phyloP scores from a whole-genome alignment of 2,797 vertebrate genomes.

The Pogoniulus pusillus region DNA sequence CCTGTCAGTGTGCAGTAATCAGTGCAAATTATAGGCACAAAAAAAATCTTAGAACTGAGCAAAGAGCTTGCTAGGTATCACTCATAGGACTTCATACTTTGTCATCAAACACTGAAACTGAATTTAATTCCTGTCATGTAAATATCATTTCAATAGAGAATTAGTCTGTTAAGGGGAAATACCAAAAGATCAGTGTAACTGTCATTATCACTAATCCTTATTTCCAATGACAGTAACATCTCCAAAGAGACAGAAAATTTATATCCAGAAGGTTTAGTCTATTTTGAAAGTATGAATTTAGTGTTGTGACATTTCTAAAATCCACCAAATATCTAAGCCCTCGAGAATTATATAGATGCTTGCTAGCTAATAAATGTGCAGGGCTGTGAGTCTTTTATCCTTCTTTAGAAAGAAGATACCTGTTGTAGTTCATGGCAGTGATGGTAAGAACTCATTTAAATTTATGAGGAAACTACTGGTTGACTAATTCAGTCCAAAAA shows the following conservation, averaged over 20 bases:
- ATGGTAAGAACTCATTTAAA: neutral
- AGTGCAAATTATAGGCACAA: neutral
- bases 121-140: neutral
- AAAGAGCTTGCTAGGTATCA: neutral
- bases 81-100: neutral
- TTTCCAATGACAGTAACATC: neutral
- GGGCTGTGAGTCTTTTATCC: neutral
- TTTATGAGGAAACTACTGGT: neutral
- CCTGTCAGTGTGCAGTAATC: neutral
- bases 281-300: conserved; percentile 13
- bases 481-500: conserved; percentile 35
- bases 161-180: neutral
- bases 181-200: neutral
- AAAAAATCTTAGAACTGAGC: neutral
- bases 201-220: neutral
- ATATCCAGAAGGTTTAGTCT: neutral
- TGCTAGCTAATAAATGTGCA: neutral
- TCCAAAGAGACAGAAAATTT: neutral
- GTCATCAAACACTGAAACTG: neutral
- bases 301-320: neutral
- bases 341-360: neutral
- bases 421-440: neutral
- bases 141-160: neutral
- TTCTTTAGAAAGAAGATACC: neutral
- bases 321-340: neutral